Percentiles rank a stretch among this genome's conserved stretches.
Conservation (phyloP, 2,113 vertebrate genomes). For the Catharus fuscescens region DNA sequence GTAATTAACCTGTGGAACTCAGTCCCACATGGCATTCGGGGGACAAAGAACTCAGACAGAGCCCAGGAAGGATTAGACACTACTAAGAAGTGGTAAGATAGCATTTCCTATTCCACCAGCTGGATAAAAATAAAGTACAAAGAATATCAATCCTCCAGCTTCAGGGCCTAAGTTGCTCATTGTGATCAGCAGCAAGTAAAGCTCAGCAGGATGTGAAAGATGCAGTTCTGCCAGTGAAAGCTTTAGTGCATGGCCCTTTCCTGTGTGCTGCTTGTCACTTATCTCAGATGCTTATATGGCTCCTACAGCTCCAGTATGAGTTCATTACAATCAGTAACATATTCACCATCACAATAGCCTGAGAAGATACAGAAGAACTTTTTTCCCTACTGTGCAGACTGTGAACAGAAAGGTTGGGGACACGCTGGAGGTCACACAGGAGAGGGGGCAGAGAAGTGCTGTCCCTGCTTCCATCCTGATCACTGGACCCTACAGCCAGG, state of each 20-base stretch:
- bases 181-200: conserved; percentile 62
- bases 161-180: conserved; percentile 49
- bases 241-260: conserved; percentile 15
- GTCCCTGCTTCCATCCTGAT: neutral
- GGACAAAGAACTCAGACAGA: conserved; percentile 37
- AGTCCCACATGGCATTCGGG: conserved; percentile 34
- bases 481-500: neutral
- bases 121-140: conserved; percentile 59
- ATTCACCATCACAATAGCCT: conserved; percentile 56
- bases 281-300: neutral
- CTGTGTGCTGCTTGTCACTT: conserved; percentile 28
- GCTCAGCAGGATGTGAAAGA: conserved; percentile 58
- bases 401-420: neutral
- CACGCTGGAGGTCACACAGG: neutral
- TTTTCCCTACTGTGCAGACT: neutral
- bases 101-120: neutral
- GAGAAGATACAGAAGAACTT: conserved; percentile 17
- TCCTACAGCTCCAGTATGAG: conserved; percentile 20
- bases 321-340: conserved; percentile 60
- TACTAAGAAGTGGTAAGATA: conserved; percentile 23
- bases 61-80: conserved; percentile 16
- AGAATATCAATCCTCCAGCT: conserved; percentile 43
- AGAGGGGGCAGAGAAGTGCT: neutral
- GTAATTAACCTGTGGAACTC: conserved; percentile 61
- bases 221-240: conserved; percentile 55